A percentile compares a stretch with the other conserved stretches of the same genome.
phyloP scores from a whole-genome alignment of 2,797 vertebrate genomes.

The Halcyon smyrnensis region DNA sequence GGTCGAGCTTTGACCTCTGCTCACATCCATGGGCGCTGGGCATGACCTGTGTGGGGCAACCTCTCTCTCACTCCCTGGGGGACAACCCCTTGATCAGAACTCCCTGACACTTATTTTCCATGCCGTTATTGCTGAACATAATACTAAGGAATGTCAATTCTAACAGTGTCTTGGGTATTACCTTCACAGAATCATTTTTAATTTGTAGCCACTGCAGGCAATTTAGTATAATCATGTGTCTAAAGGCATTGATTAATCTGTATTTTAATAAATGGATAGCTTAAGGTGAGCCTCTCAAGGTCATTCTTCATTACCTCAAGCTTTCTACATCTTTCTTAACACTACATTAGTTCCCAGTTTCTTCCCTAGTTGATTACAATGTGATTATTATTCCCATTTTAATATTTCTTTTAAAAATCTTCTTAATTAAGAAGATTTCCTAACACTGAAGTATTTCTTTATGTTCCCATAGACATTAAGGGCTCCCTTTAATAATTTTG shows the following conservation, averaged over 20 bases:
- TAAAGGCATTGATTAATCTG: neutral
- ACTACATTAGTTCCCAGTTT: neutral
- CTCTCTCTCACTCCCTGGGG: too few relatives aligned
- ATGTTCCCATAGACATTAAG: neutral
- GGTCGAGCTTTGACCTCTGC: neutral
- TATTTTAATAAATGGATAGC: neutral
- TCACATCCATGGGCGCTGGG: neutral
- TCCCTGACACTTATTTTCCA: neutral
- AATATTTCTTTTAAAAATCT: neutral
- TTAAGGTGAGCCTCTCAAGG: neutral
- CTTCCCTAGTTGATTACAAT: neutral
- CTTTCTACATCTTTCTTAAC: neutral
- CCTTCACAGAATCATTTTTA: neutral
- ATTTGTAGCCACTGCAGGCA: neutral
- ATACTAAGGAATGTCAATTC: neutral
- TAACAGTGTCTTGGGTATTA: neutral
- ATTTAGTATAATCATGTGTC: neutral
- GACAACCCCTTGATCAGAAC: neutral
- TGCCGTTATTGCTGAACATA: neutral
- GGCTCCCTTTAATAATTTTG: neutral
- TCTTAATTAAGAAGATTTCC: neutral
- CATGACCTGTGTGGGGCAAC: neutral
- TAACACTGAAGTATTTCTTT: neutral
- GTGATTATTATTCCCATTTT: neutral
- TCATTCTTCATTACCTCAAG: neutral